phyloP scores from a whole-genome alignment of 2,888 invertebrate genomes.

The Limnephilus auricula region DNA sequence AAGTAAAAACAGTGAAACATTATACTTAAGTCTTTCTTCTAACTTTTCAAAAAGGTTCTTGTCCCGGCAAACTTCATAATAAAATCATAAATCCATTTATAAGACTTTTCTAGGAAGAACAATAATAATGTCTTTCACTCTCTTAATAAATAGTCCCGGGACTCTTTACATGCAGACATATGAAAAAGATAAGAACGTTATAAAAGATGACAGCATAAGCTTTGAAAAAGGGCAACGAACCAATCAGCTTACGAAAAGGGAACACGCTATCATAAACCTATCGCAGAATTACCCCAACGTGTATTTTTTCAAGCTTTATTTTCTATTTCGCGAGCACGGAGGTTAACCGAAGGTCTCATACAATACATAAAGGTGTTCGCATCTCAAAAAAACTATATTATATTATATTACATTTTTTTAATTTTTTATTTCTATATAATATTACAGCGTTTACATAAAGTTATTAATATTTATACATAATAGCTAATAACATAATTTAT shows the following conservation, averaged over 20 bases:
- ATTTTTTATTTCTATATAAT: too few relatives aligned
- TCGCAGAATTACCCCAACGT: conserved; percentile 14
- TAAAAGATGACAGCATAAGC: conserved; percentile 14
- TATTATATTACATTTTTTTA: too few relatives aligned
- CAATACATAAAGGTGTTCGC: not conserved
- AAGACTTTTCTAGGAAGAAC: not conserved
- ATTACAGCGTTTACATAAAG: too few relatives aligned
- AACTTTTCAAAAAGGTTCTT: not conserved
- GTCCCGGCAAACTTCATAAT: not conserved
- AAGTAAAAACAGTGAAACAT: not conserved
- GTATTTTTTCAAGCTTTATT: conserved; percentile 2
- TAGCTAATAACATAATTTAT: too few relatives aligned
- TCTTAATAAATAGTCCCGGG: not conserved
- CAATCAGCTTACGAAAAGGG: conserved; percentile 28
- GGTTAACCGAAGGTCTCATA: not conserved
- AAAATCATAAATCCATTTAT: not conserved
- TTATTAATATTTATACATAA: too few relatives aligned
- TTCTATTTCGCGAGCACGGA: conserved; percentile 20
- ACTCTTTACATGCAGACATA: conserved; percentile 5
- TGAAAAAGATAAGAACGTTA: conserved; percentile 3
- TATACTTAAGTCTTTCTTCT: not conserved
- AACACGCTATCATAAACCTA: conserved; percentile 42
- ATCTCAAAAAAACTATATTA: not conserved
- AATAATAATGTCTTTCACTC: not conserved
- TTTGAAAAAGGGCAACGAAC: conserved; percentile 28